Conservation (phyloP, 2,888 invertebrate species). For the Eilema caniola region DNA sequence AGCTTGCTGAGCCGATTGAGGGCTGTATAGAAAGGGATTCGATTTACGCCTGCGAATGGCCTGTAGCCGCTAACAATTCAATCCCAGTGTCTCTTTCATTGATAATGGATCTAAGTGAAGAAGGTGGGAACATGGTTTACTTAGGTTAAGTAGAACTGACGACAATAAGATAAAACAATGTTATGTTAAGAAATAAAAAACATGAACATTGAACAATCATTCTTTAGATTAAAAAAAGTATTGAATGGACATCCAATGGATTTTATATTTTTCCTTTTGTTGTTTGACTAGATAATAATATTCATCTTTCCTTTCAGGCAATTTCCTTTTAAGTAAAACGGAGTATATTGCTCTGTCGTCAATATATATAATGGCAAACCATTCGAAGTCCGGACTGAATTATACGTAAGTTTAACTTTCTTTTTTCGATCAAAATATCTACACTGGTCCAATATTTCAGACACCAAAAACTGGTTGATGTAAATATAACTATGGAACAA, state of each 20-base stretch:
- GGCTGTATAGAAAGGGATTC: constrained; percentile 53
- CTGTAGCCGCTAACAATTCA: constrained; percentile 64
- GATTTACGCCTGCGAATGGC: constrained; percentile 59
- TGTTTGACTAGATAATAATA: too few relatives aligned
- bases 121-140: constrained; percentile 54
- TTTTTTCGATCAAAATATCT: neutral
- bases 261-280: too few relatives aligned
- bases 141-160: too few relatives aligned
- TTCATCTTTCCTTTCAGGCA: constrained; percentile 50
- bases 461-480: too few relatives aligned
- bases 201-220: too few relatives aligned
- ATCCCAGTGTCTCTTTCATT: constrained; percentile 60
- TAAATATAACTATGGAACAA: too few relatives aligned
- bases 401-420: constrained; percentile 62
- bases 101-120: constrained; percentile 57
- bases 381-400: constrained; percentile 17
- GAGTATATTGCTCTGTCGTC: constrained; percentile 59
- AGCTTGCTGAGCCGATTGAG: constrained; percentile 56
- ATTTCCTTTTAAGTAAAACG: constrained; percentile 54
- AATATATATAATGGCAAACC: constrained; percentile 40
- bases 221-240: too few relatives aligned
- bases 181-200: too few relatives aligned
- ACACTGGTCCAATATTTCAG: too few relatives aligned
- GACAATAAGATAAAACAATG: too few relatives aligned
- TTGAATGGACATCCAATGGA: too few relatives aligned